Percentiles rank a stretch among this genome's conserved stretches.
Evolutionary conservation across 2,888 invertebrate species (phyloP).

Genomic region (Heliconius cydno): DNA sequence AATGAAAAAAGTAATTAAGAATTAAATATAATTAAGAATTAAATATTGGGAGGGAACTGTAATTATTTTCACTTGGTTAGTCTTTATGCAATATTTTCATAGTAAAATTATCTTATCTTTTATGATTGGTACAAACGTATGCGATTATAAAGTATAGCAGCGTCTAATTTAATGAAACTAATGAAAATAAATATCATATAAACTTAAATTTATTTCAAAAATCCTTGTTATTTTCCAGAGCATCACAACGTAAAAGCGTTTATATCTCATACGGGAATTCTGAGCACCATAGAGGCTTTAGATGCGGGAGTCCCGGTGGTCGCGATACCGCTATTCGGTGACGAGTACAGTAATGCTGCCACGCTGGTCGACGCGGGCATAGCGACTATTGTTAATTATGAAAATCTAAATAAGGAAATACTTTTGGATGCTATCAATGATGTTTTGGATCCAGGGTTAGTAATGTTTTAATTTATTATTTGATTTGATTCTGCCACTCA

Average conservation of each 20-base stretch:
- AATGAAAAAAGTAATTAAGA: too few relatives aligned
- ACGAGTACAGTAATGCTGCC: constrained; percentile 87
- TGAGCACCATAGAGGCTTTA: constrained; percentile 87
- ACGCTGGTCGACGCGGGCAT: constrained; percentile 84
- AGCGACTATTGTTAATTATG: constrained; percentile 82
- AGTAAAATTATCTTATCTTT: not conserved
- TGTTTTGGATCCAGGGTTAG: constrained; percentile 83
- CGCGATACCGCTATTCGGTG: constrained; percentile 87
- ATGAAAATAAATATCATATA: not conserved
- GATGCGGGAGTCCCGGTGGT: constrained; percentile 86
- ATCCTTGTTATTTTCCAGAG: constrained; percentile 69
- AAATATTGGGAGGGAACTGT: too few relatives aligned
- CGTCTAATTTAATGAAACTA: too few relatives aligned
- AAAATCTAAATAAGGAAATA: constrained; percentile 81
- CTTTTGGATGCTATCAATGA: constrained; percentile 82
- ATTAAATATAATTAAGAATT: too few relatives aligned
- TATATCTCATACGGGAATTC: constrained; percentile 86
- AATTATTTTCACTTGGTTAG: too few relatives aligned
- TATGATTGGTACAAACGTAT: too few relatives aligned
- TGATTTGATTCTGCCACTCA: not conserved
- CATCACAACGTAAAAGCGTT: constrained; percentile 87
- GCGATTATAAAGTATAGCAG: too few relatives aligned
- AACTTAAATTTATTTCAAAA: not conserved
- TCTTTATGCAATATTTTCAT: not conserved
- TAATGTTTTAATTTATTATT: constrained; percentile 37